Conservation (phyloP, 2,888 invertebrate genomes). For the Caenorhabditis sp. region DNA sequence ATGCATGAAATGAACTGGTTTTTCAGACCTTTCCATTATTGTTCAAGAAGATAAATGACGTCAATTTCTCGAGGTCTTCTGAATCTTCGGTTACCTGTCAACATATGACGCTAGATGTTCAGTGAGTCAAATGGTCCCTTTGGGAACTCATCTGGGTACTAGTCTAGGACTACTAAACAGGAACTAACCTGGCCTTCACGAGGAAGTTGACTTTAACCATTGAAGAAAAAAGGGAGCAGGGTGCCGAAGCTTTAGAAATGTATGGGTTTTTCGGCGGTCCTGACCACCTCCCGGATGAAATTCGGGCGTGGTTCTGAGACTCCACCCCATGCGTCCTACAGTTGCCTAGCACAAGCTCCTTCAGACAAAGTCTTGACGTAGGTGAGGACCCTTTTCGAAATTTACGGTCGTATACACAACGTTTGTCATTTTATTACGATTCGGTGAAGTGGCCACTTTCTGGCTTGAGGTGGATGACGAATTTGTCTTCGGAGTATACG, state of each 20-base stretch:
- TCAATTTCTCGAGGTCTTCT: neutral
- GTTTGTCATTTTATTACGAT: constrained; percentile 31
- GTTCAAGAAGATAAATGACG: constrained; percentile 33
- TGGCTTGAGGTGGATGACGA: neutral
- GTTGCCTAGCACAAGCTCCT: constrained; percentile 14
- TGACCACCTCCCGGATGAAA: neutral
- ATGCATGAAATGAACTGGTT: constrained; percentile 42
- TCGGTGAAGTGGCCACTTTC: neutral
- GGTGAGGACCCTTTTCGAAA: constrained; percentile 5
- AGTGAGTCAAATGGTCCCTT: constrained; percentile 12
- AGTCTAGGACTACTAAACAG: neutral
- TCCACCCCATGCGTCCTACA: neutral
- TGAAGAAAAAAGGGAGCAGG: neutral
- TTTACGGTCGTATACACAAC: constrained; percentile 24
- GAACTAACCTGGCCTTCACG: neutral
- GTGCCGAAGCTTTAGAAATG: constrained; percentile 32
- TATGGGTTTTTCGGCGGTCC: constrained; percentile 26
- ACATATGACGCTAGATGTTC: constrained; percentile 3
- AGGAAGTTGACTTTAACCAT: neutral
- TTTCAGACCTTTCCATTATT: constrained; percentile 8
- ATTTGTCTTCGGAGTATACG: neutral
- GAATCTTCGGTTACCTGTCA: constrained; percentile 3
- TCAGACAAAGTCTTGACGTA: neutral
- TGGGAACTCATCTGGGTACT: neutral
- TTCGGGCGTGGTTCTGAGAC: neutral